These are phyloP conservation scores for Conchocele bisecta DNA, from an alignment of 2,888 invertebrate genomes.

Conservation along the genomic window DNA sequence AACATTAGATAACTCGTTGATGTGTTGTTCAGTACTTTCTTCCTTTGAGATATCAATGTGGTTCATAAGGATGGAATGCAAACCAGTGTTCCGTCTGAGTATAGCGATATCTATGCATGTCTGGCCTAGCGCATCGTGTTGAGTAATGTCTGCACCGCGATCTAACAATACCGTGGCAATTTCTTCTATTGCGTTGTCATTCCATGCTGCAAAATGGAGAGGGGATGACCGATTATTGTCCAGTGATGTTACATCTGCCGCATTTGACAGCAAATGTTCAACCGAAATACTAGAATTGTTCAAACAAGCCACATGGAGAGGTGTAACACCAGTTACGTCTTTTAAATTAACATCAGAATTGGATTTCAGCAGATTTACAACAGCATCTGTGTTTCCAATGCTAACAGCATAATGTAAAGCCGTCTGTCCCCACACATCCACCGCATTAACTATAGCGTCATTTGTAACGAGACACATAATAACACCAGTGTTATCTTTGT, in stretches of 20 bases:
- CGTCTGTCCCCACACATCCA: slow-evolving; percentile 18
- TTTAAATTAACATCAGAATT: slow-evolving; percentile 2
- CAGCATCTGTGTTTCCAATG: slow-evolving; percentile 5
- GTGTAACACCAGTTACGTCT: slow-evolving; percentile 25
- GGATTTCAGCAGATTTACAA: slow-evolving; percentile 16
- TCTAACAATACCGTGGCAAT: slow-evolving; percentile 22
- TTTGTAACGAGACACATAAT: not conserved
- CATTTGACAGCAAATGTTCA: slow-evolving; percentile 18
- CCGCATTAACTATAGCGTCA: slow-evolving; percentile 27
- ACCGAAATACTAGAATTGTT: not conserved
- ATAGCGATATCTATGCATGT: slow-evolving; percentile 26
- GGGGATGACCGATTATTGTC: slow-evolving; percentile 29
- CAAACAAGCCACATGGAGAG: slow-evolving; percentile 16
- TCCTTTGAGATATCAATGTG: no score
- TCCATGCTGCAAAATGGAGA: slow-evolving; percentile 43
- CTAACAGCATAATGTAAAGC: slow-evolving; percentile 41
- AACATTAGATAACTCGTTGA: slow-evolving; percentile 13
- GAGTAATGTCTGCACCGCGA: slow-evolving; percentile 6
- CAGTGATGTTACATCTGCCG: slow-evolving; percentile 22
- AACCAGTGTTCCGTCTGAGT: slow-evolving; percentile 1
- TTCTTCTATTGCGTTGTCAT: slow-evolving; percentile 2
- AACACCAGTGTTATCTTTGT: not conserved
- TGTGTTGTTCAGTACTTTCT: no score
- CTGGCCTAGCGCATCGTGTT: slow-evolving; percentile 10
- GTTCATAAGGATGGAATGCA: not conserved